phyloP scores from a whole-genome alignment of 2,888 invertebrate species.

The Augochlorella aurata region DNA sequence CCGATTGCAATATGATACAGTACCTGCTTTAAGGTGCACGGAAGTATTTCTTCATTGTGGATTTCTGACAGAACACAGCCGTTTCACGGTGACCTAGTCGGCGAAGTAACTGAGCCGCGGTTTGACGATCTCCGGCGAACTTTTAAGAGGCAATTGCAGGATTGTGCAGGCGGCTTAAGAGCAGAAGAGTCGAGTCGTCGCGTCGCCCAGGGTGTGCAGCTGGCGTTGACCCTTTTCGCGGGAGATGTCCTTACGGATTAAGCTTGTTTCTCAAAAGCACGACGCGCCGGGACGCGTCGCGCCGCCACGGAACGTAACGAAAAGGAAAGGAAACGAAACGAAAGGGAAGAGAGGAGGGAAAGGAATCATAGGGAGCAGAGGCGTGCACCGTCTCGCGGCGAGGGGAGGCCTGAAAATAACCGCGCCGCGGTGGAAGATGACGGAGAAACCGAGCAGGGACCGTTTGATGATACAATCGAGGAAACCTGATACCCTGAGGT shows the following conservation, averaged over 20 bases:
- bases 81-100: not conserved
- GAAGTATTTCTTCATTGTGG: not conserved
- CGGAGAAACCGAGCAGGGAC: conserved; percentile 70
- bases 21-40: not conserved
- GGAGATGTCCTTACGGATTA: conserved; percentile 72
- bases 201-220: conserved; percentile 43
- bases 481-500: conserved; percentile 77
- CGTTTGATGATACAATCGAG: conserved; percentile 77
- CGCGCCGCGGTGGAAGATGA: conserved; percentile 52
- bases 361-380: not conserved
- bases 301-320: conserved; percentile 12
- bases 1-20: not conserved
- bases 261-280: conserved; percentile 63
- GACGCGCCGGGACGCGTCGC: conserved; percentile 32
- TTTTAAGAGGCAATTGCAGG: conserved; percentile 2
- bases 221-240: conserved; percentile 67
- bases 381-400: conserved; percentile 26
- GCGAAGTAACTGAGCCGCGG: not conserved
- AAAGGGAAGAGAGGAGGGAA: not conserved
- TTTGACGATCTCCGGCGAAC: not conserved
- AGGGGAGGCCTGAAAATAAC: conserved; percentile 52
- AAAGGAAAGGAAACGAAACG: conserved; percentile 17
- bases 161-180: conserved; percentile 12
- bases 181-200: conserved; percentile 47
- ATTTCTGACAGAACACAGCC: not conserved